Conservation (phyloP, 2,888 invertebrate genomes). For the Drosophila lutescens region DNA sequence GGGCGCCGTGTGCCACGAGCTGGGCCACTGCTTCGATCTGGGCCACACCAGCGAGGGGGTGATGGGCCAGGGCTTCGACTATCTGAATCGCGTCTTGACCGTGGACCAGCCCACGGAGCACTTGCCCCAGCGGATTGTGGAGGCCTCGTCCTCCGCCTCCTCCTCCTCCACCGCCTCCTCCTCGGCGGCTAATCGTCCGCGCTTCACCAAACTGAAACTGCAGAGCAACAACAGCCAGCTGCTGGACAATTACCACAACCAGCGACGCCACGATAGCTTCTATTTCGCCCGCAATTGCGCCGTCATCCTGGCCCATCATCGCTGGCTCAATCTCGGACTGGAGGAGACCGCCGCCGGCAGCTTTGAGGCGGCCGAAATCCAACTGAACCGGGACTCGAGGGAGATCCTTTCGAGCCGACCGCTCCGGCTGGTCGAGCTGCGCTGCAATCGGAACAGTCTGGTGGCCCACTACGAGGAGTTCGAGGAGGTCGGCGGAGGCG, state of each 20-base stretch:
- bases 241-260: constrained; percentile 82
- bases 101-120: constrained; percentile 85
- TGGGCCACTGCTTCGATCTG: constrained; percentile 95
- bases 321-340: constrained; percentile 76
- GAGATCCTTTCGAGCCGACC: constrained; percentile 63
- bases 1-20: constrained; percentile 96
- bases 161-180: background rate
- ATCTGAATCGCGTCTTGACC: constrained; percentile 91
- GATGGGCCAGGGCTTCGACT: constrained; percentile 96
- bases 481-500: background rate
- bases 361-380: constrained; percentile 30
- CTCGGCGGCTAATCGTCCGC: constrained; percentile 39
- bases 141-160: background rate
- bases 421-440: constrained; percentile 80
- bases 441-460: constrained; percentile 77
- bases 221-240: constrained; percentile 52
- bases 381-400: constrained; percentile 27
- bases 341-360: background rate
- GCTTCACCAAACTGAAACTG: constrained; percentile 81
- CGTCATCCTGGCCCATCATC: constrained; percentile 81
- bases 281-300: constrained; percentile 83
- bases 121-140: constrained; percentile 81
- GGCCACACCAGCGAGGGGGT: constrained; percentile 96
- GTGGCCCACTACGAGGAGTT: constrained; percentile 80
- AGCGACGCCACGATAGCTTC: constrained; percentile 81